Conservation (phyloP, 2,113 vertebrate species). For the Bubo bubo region DNA sequence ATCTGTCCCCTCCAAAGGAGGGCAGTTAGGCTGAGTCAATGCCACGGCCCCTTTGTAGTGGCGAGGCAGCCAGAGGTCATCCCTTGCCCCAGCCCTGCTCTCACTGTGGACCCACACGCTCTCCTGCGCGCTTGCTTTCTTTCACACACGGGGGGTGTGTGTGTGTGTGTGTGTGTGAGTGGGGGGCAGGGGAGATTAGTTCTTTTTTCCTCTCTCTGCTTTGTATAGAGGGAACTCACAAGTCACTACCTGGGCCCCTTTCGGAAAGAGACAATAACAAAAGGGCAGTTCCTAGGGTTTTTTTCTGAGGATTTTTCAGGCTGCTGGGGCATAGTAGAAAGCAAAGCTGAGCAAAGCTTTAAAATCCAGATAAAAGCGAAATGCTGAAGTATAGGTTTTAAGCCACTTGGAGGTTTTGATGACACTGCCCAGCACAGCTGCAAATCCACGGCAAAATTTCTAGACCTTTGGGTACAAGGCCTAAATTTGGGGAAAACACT, state of each 20-base stretch:
- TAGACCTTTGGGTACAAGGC: background rate
- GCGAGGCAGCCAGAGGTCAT: constrained; percentile 22
- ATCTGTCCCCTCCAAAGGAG: constrained; percentile 25
- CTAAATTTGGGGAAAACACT: background rate
- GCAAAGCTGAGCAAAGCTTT: background rate
- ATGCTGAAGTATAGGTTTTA: background rate
- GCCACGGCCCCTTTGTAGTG: constrained; percentile 29
- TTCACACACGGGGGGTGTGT: background rate
- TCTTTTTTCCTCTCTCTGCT: background rate
- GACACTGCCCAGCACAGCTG: background rate
- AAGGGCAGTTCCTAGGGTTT: background rate
- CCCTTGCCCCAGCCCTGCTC: background rate
- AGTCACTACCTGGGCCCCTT: constrained; percentile 28
- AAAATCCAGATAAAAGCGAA: background rate
- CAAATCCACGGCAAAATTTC: background rate
- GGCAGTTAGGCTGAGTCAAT: constrained; percentile 48
- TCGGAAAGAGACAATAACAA: background rate
- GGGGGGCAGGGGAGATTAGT: background rate
- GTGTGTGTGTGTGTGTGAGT: too few relatives aligned
- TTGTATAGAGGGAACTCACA: constrained; percentile 39
- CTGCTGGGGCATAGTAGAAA: background rate
- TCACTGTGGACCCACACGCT: background rate
- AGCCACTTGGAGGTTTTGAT: background rate
- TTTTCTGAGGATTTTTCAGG: constrained; percentile 1
- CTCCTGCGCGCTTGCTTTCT: background rate